Conservation (phyloP, 2,797 vertebrate genomes). For the Lepilemur septentrionalis region DNA sequence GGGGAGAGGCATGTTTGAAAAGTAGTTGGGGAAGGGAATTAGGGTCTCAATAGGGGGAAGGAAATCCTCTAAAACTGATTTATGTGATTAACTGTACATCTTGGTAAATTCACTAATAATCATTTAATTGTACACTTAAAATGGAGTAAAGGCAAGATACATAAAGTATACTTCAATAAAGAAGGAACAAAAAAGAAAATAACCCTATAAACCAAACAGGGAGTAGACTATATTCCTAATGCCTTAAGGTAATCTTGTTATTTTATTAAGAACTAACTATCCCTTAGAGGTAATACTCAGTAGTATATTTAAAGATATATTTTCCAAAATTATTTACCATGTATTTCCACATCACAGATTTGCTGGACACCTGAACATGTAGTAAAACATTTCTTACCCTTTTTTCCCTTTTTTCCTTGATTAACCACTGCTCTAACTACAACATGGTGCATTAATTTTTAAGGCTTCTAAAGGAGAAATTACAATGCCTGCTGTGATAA, state of each 20-base stretch:
- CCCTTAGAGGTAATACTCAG: conserved; percentile 8
- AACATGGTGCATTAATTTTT: conserved; percentile 66
- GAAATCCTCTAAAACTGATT: too few species aligned
- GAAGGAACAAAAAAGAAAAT: neutral
- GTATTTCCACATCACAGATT: conserved; percentile 1
- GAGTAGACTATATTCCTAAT: neutral
- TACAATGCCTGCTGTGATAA: conserved; percentile 77
- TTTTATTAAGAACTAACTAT: conserved; percentile 54
- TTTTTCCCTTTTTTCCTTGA: conserved; percentile 68
- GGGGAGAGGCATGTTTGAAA: too few species aligned
- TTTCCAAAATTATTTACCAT: conserved; percentile 39
- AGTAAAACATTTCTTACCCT: conserved; percentile 40
- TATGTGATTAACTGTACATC: too few species aligned
- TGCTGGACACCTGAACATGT: conserved; percentile 30
- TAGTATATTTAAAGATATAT: neutral
- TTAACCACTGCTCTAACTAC: conserved; percentile 62
- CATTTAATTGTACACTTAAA: too few species aligned
- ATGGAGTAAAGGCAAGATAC: too few species aligned
- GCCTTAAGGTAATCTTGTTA: neutral
- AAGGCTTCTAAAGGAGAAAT: conserved; percentile 75
- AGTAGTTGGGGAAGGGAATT: too few species aligned
- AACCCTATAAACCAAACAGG: neutral
- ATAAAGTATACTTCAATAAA: too few species aligned
- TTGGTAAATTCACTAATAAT: too few species aligned
- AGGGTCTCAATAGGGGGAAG: too few species aligned